Evolutionary conservation across 2,797 vertebrate genomes (phyloP), one percentile per base, ranked within the genome.

Genomic region (Acanthornis magna): DNA sequence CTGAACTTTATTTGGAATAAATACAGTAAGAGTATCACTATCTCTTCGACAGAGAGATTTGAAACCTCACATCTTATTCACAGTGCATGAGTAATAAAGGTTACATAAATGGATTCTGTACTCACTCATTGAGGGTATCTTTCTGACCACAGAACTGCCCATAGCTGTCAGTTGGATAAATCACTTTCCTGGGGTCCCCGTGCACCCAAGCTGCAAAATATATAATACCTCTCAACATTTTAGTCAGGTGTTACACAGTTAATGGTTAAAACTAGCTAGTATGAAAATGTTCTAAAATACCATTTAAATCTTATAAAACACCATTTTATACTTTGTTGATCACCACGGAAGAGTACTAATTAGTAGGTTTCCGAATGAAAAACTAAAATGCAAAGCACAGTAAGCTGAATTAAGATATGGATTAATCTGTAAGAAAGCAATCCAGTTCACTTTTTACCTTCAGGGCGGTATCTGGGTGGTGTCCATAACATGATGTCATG

Each of bases 91-190:
- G 75, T 58, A 75, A 71, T 25, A 85, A 58, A 71, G 55, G 17
- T 45, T 50, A 67, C 8, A 51, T 30, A 53, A 81, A 63, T 21
- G 25, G 47, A 80, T 55, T 85, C 25, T 54, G 84, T 97, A 99
- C 99, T 99, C 97, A 99, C 99, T 98, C 98, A 96, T 99, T 99
- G 47, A 97, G 96, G 47, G 98, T 98, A 78, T 98, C 98, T 96
- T 98, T 98, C 95, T 99, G 99, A 72, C 99, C 99, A 96, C 99
- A 99, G 94, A 99, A 99, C 91, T 99, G 98, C 29, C 99, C 99
- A 18, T 98, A 97, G 97, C 99, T 99, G 98, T 99, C 99, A 26
- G 99, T 99, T 57, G 99, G 98, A 94, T 99, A 99, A 83, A 99
- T 97, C 65, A 99, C 98, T 97, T 99, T 99, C 97, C 99, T 98